Conservation (phyloP, 2,888 invertebrate genomes). For the Linnaemya vulpina region DNA sequence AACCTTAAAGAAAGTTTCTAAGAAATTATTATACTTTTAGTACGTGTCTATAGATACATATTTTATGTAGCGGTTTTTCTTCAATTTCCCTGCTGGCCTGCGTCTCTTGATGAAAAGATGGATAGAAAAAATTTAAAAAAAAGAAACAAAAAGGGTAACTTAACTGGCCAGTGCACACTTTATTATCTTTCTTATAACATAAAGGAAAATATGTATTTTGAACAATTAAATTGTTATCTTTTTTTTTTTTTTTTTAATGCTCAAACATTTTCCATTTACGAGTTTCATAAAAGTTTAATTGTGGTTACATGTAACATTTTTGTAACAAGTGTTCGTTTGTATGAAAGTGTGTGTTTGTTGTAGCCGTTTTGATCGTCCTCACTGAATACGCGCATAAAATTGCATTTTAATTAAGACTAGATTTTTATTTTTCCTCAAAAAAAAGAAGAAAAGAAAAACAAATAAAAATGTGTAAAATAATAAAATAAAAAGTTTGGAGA, state of each 20-base stretch:
- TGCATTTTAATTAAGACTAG: constrained; percentile 75
- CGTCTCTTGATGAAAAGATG: not conserved
- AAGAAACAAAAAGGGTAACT: constrained; percentile 43
- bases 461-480: constrained; percentile 24
- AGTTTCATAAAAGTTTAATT: constrained; percentile 65
- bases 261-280: constrained; percentile 52
- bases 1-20: constrained; percentile 67
- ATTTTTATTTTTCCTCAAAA: constrained; percentile 42
- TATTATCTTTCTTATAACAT: constrained; percentile 23
- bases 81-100: constrained; percentile 32
- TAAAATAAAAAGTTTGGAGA: constrained; percentile 31
- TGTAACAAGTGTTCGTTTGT: constrained; percentile 48
- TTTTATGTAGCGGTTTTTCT: constrained; percentile 60
- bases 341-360: not conserved
- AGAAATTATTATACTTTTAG: constrained; percentile 62
- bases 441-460: not conserved
- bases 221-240: constrained; percentile 51
- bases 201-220: constrained; percentile 29
- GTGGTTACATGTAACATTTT: constrained; percentile 63
- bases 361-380: constrained; percentile 76
- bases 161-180: constrained; percentile 56
- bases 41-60: constrained; percentile 57
- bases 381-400: constrained; percentile 80
- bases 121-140: not conserved
- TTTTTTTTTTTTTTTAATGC: constrained; percentile 19